phyloP scores from a whole-genome alignment of 1,140 invertebrate species.

The Drosophila arawakana region DNA sequence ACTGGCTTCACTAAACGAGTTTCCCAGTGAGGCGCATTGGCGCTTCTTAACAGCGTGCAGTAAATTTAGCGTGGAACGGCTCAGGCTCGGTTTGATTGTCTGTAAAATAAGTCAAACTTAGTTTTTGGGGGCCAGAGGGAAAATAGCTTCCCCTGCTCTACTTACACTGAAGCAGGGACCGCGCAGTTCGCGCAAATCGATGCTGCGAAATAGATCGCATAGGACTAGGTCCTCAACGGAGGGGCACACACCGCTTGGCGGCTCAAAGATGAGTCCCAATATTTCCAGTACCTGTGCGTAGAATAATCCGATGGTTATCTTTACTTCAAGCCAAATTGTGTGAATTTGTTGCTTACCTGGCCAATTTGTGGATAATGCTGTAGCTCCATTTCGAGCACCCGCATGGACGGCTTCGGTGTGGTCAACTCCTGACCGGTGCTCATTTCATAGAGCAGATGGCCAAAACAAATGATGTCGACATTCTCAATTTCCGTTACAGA shows the following conservation, averaged over 20 bases:
- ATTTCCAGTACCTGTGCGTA: slow-evolving; percentile 90
- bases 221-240: slow-evolving; percentile 91
- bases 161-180: slow-evolving; percentile 87
- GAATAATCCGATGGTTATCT: not conserved
- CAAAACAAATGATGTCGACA: slow-evolving; percentile 91
- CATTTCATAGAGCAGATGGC: slow-evolving; percentile 96
- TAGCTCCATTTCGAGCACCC: slow-evolving; percentile 89
- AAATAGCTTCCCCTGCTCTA: not conserved
- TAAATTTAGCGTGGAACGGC: slow-evolving; percentile 80
- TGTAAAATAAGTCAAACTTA: slow-evolving; percentile 20
- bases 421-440: slow-evolving; percentile 92
- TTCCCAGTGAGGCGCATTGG: slow-evolving; percentile 81
- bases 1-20: slow-evolving; percentile 82
- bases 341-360: slow-evolving; percentile 43
- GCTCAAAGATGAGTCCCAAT: slow-evolving; percentile 92
- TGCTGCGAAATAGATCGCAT: slow-evolving; percentile 93
- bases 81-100: slow-evolving; percentile 84
- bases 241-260: slow-evolving; percentile 87
- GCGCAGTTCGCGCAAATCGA: slow-evolving; percentile 94
- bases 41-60: slow-evolving; percentile 83
- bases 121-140: not conserved
- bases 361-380: slow-evolving; percentile 90
- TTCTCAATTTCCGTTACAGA: slow-evolving; percentile 87
- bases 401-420: slow-evolving; percentile 89
- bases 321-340: not conserved